Percentiles rank a stretch among this genome's conserved stretches.
These are phyloP conservation scores for Sula dactylatra DNA, from an alignment of 2,113 vertebrate genomes.

Conservation along the genomic window DNA sequence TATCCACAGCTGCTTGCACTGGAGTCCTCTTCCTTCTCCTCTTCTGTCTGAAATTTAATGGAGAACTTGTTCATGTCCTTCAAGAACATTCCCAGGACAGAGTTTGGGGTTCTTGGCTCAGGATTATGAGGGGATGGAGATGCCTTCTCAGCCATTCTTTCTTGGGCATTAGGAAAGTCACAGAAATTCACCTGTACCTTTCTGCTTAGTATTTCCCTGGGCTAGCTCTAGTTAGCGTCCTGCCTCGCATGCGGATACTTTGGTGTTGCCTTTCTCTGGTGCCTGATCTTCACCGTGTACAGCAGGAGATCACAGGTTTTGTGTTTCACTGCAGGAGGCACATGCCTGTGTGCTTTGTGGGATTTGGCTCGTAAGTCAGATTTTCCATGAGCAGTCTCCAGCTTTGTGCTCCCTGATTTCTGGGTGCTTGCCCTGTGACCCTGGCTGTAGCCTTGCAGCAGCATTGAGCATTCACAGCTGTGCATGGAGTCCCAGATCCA, in stretches of 20 bases:
- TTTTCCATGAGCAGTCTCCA: not conserved
- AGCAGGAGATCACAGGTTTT: not conserved
- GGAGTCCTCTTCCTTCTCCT: not conserved
- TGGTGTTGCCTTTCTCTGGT: not conserved
- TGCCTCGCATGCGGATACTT: fast-evolving
- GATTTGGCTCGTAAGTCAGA: not conserved
- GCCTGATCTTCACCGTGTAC: too few species aligned
- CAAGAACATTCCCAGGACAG: not conserved
- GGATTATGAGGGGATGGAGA: not conserved
- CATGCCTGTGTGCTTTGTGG: too few species aligned
- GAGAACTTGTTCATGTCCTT: not conserved
- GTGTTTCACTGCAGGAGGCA: not conserved
- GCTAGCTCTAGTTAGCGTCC: not conserved
- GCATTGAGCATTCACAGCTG: not conserved
- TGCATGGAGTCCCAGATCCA: not conserved
- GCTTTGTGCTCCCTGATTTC: not conserved
- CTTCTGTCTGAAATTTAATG: not conserved
- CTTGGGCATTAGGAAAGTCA: not conserved
- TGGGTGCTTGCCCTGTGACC: not conserved
- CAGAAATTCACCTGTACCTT: not conserved
- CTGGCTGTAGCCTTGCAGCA: too few species aligned
- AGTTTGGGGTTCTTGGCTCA: not conserved
- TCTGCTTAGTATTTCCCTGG: not conserved
- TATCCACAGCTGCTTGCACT: not conserved
- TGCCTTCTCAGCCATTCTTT: not conserved